A percentile compares a stretch with the other conserved stretches of the same genome.
Evolutionary conservation across 2,888 invertebrate genomes (phyloP).

Genomic region (Tiliacea citrago): DNA sequence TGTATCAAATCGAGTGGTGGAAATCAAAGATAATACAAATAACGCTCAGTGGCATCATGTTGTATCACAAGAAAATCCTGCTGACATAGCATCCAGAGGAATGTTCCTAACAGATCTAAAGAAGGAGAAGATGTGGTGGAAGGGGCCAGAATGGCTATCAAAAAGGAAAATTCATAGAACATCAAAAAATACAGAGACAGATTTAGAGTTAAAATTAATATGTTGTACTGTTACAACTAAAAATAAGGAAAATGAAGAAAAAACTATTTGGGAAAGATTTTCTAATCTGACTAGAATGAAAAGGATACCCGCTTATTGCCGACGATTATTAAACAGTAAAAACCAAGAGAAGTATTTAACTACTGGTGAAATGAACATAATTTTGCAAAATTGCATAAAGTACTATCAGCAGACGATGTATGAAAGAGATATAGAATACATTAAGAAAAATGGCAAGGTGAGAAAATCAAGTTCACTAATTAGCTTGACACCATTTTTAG

Average conservation of each 20-base stretch:
- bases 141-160: conserved; percentile 29
- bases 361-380: conserved; percentile 5
- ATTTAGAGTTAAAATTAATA: conserved; percentile 15
- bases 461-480: conserved; percentile 30
- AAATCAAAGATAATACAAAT: conserved; percentile 31
- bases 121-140: conserved; percentile 30
- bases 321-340: conserved; percentile 5
- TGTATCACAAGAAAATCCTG: conserved; percentile 38
- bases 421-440: conserved; percentile 25
- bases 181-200: conserved; percentile 11
- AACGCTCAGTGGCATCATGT: conserved; percentile 38
- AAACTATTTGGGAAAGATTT: conserved; percentile 34
- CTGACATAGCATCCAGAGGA: conserved; percentile 42
- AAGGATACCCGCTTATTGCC: conserved; percentile 18
- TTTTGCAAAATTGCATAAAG: conserved; percentile 5
- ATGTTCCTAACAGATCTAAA: conserved; percentile 1
- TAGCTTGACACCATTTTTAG: conserved; percentile 46
- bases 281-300: conserved; percentile 32
- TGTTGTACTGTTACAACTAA: not conserved
- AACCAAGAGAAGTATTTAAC: conserved; percentile 15
- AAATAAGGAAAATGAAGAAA: conserved; percentile 7
- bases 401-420: conserved; percentile 19
- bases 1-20: conserved; percentile 41
- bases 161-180: not conserved
- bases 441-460: conserved; percentile 34